Base-by-base conservation (phyloP, 2,797 vertebrate genomes). In the Darevskia mixta region DNA sequence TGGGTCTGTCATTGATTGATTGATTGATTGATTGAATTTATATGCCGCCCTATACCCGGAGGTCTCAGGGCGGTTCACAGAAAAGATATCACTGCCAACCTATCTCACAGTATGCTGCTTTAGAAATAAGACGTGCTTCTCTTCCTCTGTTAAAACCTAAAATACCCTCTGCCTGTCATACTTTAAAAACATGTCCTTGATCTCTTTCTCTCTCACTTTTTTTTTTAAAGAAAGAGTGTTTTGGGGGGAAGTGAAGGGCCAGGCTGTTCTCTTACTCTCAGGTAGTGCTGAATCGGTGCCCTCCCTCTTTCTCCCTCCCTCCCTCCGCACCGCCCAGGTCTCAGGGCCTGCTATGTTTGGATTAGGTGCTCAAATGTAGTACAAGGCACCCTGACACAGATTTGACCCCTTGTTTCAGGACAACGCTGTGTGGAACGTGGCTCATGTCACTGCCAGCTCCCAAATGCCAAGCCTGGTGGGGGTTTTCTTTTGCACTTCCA, bases 341-440 rank as follows among this genome's bases (percentile, higher is more conserved):
- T 23, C 35, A 18, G 25, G 15, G 64, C 17, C 4, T 71, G n/a
- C 61, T 77, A 77, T 49, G 64, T 80, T 90, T 87, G 38, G 83
- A 71, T 76, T 17, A 43, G 84, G 9, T 20, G 45, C 25, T 72
- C 76, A 67, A 66, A 58, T 20, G 69, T 11, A 69, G 73, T 2
- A 27, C 49, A 79, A 73, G 89, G 67, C 81, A 87, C 67, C 29
- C 58, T 90, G 86, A 87, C 67, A 73, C 10, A 64, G 29, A 72
- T 8, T 38, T 86, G 90, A 88, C 84, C 76, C 76, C 38, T 7
- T 76, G 17, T 83, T 85, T 88, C 80, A 86, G 87, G 87, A 91
- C 67, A 86, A 8, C 58, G 1, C 61, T 20, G 3, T 29, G 18
- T 49, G 29, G 58, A 79, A 43, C 5, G 11, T 78, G 80, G 75